phyloP scores from a whole-genome alignment of 1,140 invertebrate genomes.

The Epicauta chinensis region DNA sequence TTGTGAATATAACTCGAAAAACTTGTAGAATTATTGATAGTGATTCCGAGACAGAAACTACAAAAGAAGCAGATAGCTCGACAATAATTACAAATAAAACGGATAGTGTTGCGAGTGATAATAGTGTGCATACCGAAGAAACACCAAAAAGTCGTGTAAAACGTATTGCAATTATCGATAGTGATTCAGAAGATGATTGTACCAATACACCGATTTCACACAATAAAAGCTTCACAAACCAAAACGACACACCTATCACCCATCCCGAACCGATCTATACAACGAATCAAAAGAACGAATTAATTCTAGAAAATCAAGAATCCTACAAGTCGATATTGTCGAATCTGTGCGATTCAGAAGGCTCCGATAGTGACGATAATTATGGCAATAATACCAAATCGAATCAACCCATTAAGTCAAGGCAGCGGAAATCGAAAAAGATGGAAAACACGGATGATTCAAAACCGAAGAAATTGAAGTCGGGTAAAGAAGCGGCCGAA shows the following conservation, averaged over 20 bases:
- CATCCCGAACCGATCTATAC: constrained; percentile 13
- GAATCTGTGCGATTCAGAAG: constrained; percentile 31
- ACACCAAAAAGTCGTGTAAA: no score
- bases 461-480: constrained; percentile 41
- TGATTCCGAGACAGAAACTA: constrained; percentile 21
- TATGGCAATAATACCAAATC: background rate
- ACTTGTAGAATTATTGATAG: constrained; percentile 21
- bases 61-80: background rate
- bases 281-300: constrained; percentile 17
- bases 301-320: constrained; percentile 13
- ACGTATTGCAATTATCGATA: no score
- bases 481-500: constrained; percentile 50
- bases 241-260: constrained; percentile 5
- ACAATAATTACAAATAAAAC: background rate
- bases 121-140: no score
- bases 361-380: background rate
- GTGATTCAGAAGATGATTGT: no score
- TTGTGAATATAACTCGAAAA: constrained; percentile 2
- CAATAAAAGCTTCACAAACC: constrained; percentile 19
- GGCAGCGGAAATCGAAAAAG: background rate
- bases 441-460: background rate
- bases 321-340: constrained; percentile 10
- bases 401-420: background rate
- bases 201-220: constrained; percentile 3
- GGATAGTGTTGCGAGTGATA: no score